A percentile compares a stretch with the other conserved stretches of the same genome.
phyloP scores from a whole-genome alignment of 1,140 invertebrate genomes.

The Mesaphorura yosii region DNA sequence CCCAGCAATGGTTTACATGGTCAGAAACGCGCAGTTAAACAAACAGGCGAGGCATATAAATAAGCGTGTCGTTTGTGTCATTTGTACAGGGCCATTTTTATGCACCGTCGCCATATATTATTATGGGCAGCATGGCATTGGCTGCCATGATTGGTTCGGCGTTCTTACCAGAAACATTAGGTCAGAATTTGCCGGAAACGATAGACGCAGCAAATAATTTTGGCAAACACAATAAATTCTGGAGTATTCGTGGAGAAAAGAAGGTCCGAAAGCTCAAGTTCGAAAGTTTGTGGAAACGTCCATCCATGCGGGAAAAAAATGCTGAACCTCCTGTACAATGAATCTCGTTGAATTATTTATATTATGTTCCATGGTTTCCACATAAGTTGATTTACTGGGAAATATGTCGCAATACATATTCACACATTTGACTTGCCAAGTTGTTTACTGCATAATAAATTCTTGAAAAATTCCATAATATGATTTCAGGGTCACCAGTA shows the following conservation, averaged over 20 bases:
- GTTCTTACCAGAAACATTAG: constrained; percentile 37
- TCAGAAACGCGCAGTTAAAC: constrained; percentile 28
- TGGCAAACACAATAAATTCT: constrained; percentile 35
- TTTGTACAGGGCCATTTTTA: constrained; percentile 20
- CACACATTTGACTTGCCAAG: too few relatives aligned
- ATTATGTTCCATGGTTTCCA: too few relatives aligned
- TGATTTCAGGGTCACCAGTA: too few relatives aligned
- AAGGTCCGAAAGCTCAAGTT: too few relatives aligned
- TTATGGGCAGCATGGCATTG: constrained; percentile 32
- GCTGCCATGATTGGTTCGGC: constrained; percentile 32
- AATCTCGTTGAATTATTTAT: too few relatives aligned
- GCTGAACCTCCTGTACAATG: too few relatives aligned
- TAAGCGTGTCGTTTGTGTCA: background rate
- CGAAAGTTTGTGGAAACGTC: too few relatives aligned
- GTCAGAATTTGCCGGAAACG: constrained; percentile 32
- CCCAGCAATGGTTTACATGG: constrained; percentile 44
- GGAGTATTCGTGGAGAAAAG: constrained; percentile 23
- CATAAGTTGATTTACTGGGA: too few relatives aligned
- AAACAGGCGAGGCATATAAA: background rate
- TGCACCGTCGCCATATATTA: constrained; percentile 32
- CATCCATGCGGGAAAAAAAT: too few relatives aligned
- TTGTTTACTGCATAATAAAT: too few relatives aligned
- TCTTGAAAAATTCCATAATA: too few relatives aligned
- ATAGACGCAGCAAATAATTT: constrained; percentile 37
- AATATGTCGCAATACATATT: too few relatives aligned